Conservation (phyloP, 2,888 invertebrate species). For the Eristalis pertinax region DNA sequence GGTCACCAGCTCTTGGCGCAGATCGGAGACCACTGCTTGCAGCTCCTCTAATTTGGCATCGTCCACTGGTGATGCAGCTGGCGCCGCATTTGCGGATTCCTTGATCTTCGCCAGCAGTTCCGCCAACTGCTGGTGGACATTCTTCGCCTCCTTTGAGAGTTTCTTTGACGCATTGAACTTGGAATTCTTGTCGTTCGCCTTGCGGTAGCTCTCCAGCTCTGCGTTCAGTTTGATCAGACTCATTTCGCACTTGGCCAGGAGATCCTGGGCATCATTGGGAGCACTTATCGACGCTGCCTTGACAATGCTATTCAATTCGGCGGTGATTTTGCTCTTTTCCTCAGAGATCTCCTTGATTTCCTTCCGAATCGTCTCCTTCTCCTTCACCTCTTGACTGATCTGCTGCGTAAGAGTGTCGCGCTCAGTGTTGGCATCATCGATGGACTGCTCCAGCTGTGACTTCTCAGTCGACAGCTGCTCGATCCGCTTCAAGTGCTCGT, state of each 20-base stretch:
- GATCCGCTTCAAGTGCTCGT: constrained; percentile 82
- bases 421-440: constrained; percentile 69
- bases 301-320: constrained; percentile 78
- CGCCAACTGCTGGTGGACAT: constrained; percentile 77
- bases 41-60: constrained; percentile 77
- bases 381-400: constrained; percentile 81
- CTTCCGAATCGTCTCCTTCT: constrained; percentile 79
- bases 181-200: constrained; percentile 79
- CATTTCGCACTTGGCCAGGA: constrained; percentile 78
- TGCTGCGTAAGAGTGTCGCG: constrained; percentile 75
- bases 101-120: constrained; percentile 79
- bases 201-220: constrained; percentile 80
- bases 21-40: constrained; percentile 82
- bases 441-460: constrained; percentile 77
- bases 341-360: constrained; percentile 75
- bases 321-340: constrained; percentile 76
- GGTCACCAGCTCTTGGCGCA: constrained; percentile 82
- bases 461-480: constrained; percentile 83
- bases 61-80: constrained; percentile 73
- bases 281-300: constrained; percentile 76
- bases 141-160: constrained; percentile 80
- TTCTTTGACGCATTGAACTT: constrained; percentile 80
- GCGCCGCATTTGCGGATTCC: constrained; percentile 77
- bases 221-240: constrained; percentile 77
- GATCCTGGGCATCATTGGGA: constrained; percentile 72